Evolutionary conservation across 2,797 vertebrate genomes (phyloP).

Genomic region (Syngnathus acus): DNA sequence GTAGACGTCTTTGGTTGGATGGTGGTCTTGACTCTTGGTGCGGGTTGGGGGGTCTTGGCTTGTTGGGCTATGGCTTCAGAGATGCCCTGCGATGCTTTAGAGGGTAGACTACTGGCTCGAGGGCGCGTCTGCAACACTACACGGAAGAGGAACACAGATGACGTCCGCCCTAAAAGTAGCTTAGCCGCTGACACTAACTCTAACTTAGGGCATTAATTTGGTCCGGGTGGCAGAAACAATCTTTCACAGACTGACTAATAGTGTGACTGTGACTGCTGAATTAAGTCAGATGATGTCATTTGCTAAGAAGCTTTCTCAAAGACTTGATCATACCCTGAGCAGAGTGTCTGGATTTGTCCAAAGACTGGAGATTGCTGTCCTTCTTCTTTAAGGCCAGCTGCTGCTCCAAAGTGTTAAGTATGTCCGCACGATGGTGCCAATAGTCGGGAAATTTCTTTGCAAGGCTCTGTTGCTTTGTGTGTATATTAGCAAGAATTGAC

Average conservation of each 20-base stretch:
- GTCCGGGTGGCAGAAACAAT: background rate
- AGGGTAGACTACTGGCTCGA: constrained; percentile 65
- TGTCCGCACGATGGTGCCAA: constrained; percentile 46
- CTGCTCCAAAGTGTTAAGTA: constrained; percentile 34
- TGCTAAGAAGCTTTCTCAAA: constrained; percentile 10
- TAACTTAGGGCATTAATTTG: background rate
- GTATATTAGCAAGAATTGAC: constrained; percentile 41
- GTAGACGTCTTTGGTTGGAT: constrained; percentile 59
- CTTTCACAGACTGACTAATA: constrained; percentile 13
- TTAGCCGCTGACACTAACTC: background rate
- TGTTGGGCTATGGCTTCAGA: constrained; percentile 41
- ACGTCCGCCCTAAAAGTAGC: background rate
- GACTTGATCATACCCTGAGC: constrained; percentile 51
- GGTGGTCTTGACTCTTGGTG: constrained; percentile 41
- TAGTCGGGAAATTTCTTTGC: constrained; percentile 45
- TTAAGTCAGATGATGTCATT: background rate
- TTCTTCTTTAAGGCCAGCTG: constrained; percentile 34
- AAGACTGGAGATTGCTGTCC: constrained; percentile 28
- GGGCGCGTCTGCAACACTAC: constrained; percentile 55
- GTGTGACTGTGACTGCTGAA: background rate
- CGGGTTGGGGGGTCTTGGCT: constrained; percentile 57
- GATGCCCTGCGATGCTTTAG: constrained; percentile 45
- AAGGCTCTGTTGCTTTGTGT: constrained; percentile 31
- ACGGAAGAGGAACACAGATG: constrained; percentile 1
- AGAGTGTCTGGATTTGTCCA: constrained; percentile 35